Evolutionary conservation across 2,888 invertebrate species (phyloP).

Genomic region (Orgyia antiqua): DNA sequence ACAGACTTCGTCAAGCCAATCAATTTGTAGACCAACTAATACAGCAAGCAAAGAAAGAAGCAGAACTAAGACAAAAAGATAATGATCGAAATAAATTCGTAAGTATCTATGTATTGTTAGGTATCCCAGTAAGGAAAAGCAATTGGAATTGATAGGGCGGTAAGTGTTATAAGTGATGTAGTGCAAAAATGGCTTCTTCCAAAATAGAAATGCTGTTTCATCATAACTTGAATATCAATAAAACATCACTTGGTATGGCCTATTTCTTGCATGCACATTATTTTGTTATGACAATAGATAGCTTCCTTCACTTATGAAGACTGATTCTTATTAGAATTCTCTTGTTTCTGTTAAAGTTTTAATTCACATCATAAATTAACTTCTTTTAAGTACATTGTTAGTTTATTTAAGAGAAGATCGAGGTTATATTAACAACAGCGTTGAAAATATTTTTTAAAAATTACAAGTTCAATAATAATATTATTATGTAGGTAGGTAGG

Average conservation of each 20-base stretch:
- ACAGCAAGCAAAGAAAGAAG: slow-evolving; percentile 79
- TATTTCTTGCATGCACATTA: slow-evolving; percentile 40
- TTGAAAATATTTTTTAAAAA: no score
- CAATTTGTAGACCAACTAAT: slow-evolving; percentile 80
- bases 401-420: no score
- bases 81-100: slow-evolving; percentile 78
- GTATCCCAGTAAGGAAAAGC: slow-evolving; percentile 59
- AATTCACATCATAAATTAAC: no score
- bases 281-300: slow-evolving; percentile 7
- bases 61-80: slow-evolving; percentile 75
- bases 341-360: no score
- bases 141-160: slow-evolving; percentile 68
- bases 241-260: slow-evolving; percentile 16
- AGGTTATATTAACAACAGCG: no score
- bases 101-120: slow-evolving; percentile 76
- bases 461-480: no score
- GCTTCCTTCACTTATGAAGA: slow-evolving; percentile 4
- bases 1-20: slow-evolving; percentile 75
- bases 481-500: no score
- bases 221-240: slow-evolving; percentile 22
- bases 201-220: slow-evolving; percentile 43
- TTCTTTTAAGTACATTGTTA: no score
- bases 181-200: slow-evolving; percentile 58
- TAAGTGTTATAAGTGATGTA: slow-evolving; percentile 64
- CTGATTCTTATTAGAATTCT: no score